Conservation (phyloP, 2,797 vertebrate genomes). For the Ambastaia sidthimunki region DNA sequence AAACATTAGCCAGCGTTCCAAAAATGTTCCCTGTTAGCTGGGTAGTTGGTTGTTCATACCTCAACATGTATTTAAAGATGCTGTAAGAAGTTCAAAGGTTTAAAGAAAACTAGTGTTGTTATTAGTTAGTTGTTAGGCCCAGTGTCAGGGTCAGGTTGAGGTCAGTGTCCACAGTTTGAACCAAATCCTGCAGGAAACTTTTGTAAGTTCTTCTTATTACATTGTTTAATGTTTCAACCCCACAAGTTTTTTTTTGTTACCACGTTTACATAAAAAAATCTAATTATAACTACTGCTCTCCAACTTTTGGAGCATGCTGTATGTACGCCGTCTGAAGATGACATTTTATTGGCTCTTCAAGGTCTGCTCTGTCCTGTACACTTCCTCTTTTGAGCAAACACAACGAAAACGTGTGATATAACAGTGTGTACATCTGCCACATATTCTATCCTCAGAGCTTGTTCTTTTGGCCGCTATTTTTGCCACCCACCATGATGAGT, state of each 20-base stretch:
- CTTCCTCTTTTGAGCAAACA: neutral
- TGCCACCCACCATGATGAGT: slow-evolving; percentile 81
- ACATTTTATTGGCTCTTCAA: neutral
- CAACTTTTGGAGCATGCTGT: neutral
- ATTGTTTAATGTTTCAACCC: neutral
- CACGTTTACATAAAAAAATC: neutral
- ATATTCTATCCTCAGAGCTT: neutral
- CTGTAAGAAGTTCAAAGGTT: too few relatives aligned
- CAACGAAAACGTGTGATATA: slow-evolving; percentile 10
- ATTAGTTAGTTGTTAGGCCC: too few relatives aligned
- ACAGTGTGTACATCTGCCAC: slow-evolving; percentile 7
- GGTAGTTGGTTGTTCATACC: too few relatives aligned
- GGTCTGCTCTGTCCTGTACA: neutral
- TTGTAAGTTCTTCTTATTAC: neutral
- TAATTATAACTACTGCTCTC: neutral
- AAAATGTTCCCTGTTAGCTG: too few relatives aligned
- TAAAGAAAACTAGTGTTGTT: too few relatives aligned
- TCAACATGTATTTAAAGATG: too few relatives aligned
- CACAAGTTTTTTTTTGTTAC: neutral
- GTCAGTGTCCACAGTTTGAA: neutral
- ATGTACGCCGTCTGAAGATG: neutral
- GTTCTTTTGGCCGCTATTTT: slow-evolving; percentile 50
- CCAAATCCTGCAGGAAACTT: neutral
- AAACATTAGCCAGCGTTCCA: too few relatives aligned
- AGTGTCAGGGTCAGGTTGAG: neutral